Evolutionary conservation across 2,888 invertebrate species (phyloP).

Genomic region (Siphlonurus alternatus): DNA sequence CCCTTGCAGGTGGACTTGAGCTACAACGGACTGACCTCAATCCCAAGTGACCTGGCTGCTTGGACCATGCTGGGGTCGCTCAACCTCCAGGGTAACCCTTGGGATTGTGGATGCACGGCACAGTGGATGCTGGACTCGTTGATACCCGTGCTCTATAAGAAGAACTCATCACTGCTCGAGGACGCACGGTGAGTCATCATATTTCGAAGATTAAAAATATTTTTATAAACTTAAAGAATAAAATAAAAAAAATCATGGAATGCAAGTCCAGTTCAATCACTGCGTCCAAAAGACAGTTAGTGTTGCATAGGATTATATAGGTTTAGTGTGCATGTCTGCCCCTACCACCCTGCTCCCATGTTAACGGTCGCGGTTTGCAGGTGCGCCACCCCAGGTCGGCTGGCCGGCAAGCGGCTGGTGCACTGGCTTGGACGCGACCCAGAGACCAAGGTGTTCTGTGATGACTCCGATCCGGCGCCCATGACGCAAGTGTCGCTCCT

Average conservation of each 20-base stretch:
- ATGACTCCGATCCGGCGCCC: neutral
- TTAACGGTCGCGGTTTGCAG: constrained; percentile 27
- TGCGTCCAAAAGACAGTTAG: too few species aligned
- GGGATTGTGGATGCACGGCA: constrained; percentile 40
- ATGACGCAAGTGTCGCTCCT: neutral
- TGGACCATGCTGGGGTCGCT: constrained; percentile 27
- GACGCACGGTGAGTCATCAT: constrained; percentile 31
- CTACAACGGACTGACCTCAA: constrained; percentile 31
- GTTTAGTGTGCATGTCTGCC: too few species aligned
- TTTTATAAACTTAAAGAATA: too few species aligned
- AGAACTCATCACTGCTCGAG: constrained; percentile 28
- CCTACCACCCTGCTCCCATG: too few species aligned
- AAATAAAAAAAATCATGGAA: too few species aligned
- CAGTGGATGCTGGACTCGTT: constrained; percentile 40
- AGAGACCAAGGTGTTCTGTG: neutral
- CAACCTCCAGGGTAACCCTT: constrained; percentile 42
- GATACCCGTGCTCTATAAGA: constrained; percentile 31
- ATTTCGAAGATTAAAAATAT: neutral
- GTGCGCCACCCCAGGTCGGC: constrained; percentile 32
- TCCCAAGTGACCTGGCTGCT: constrained; percentile 28
- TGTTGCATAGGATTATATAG: too few species aligned
- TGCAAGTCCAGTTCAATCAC: too few species aligned
- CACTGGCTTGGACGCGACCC: constrained; percentile 24
- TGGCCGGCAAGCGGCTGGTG: constrained; percentile 33
- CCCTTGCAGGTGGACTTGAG: constrained; percentile 40